Percentiles rank a stretch among this genome's conserved stretches.
Evolutionary conservation across 2,888 invertebrate genomes (phyloP).

Genomic region (Yponomeuta evonymella): DNA sequence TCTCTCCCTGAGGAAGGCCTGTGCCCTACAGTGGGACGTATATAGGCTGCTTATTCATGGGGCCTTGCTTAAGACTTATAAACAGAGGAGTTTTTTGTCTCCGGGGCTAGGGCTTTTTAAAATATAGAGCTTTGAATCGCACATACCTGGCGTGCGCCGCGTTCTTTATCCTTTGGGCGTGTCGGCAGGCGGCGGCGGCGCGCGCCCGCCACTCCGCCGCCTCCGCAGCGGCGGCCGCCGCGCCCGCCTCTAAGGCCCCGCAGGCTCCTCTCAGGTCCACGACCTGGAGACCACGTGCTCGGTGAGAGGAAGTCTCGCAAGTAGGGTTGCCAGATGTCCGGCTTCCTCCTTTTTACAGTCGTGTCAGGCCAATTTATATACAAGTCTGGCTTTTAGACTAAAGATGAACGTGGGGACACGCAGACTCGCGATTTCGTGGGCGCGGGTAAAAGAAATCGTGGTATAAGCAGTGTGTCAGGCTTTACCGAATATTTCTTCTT

Average conservation of each 20-base stretch:
- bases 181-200: conserved; percentile 79
- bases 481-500: too few relatives aligned
- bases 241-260: conserved; percentile 84
- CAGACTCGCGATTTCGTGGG: too few relatives aligned
- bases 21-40: too few relatives aligned
- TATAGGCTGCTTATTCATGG: too few relatives aligned
- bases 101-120: not conserved
- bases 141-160: conserved; percentile 68
- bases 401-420: too few relatives aligned
- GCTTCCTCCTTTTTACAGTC: not conserved
- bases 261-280: conserved; percentile 86
- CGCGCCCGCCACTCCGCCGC: conserved; percentile 83
- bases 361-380: too few relatives aligned
- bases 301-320: not conserved
- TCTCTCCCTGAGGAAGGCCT: too few relatives aligned
- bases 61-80: too few relatives aligned
- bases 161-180: conserved; percentile 79
- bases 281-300: conserved; percentile 39
- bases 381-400: too few relatives aligned
- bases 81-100: too few relatives aligned
- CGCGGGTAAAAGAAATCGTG: too few relatives aligned
- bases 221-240: conserved; percentile 81
- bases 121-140: not conserved
- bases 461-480: too few relatives aligned
- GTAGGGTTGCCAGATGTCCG: not conserved